Conservation (phyloP, 2,113 vertebrate genomes). For the Malaclemys terrapin region DNA sequence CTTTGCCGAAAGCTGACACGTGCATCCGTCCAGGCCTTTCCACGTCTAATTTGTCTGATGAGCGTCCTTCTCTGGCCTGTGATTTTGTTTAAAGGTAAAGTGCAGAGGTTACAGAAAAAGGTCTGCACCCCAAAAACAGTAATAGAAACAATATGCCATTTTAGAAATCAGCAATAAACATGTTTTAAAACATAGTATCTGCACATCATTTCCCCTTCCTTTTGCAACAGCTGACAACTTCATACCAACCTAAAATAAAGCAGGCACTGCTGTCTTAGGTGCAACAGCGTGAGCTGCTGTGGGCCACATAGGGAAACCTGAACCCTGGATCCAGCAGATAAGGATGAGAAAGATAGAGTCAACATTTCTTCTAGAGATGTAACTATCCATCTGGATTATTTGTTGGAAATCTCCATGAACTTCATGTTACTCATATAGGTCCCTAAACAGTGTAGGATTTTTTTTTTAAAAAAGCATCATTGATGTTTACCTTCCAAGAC, state of each 20-base stretch:
- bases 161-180: neutral
- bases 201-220: neutral
- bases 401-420: neutral
- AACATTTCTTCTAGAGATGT: neutral
- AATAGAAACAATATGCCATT: neutral
- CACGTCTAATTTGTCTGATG: neutral
- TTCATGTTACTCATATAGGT: neutral
- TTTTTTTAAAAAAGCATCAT: neutral
- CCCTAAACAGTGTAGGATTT: neutral
- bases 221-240: neutral
- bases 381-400: neutral
- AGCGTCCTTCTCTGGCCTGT: rapidly evolving
- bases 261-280: neutral
- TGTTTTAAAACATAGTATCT: neutral
- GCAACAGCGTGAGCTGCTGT: neutral
- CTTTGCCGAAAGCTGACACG: neutral
- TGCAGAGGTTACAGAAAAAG: neutral
- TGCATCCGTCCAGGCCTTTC: neutral
- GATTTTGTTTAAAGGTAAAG: neutral
- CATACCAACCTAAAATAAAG: neutral
- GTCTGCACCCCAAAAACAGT: neutral
- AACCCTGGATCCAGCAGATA: neutral
- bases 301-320: neutral
- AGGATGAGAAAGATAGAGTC: neutral
- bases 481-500: neutral